Conservation (phyloP, 2,888 invertebrate genomes). For the Apotomis betuletana region DNA sequence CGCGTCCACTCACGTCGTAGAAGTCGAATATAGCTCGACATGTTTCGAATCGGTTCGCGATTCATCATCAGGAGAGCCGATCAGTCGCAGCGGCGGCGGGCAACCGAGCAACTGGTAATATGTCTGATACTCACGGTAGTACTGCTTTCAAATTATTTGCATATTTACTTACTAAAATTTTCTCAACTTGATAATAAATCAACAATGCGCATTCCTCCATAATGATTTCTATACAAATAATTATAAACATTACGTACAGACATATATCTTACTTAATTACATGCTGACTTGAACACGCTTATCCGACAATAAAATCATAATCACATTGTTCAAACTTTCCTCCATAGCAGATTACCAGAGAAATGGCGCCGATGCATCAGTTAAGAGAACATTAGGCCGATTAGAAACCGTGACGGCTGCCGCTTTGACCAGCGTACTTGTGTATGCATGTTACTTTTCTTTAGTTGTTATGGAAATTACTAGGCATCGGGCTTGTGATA, state of each 20-base stretch:
- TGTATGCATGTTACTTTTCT: conserved; percentile 14
- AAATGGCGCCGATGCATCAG: conserved; percentile 30
- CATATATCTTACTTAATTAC: conserved; percentile 11
- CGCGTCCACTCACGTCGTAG: too few relatives aligned
- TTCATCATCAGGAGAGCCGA: too few relatives aligned
- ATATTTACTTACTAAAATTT: too few relatives aligned
- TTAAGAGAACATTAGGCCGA: conserved; percentile 22
- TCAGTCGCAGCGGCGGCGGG: too few relatives aligned
- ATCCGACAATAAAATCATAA: conserved; percentile 25
- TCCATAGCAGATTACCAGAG: conserved; percentile 23
- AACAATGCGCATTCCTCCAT: background rate
- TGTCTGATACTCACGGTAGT: too few relatives aligned
- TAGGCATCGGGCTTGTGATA: too few relatives aligned
- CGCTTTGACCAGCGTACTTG: conserved; percentile 14
- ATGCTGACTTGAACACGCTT: background rate
- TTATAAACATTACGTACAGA: background rate
- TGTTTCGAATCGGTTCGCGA: too few relatives aligned
- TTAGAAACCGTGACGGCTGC: conserved; percentile 30
- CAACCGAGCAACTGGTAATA: too few relatives aligned
- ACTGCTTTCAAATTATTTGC: too few relatives aligned
- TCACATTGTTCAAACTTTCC: conserved; percentile 24
- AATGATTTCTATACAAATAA: background rate
- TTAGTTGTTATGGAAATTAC: conserved; percentile 10
- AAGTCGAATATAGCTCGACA: too few relatives aligned
- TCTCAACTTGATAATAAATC: too few relatives aligned